Evolutionary conservation across 1,140 invertebrate species (phyloP).

Genomic region (Charaxes varanes): DNA sequence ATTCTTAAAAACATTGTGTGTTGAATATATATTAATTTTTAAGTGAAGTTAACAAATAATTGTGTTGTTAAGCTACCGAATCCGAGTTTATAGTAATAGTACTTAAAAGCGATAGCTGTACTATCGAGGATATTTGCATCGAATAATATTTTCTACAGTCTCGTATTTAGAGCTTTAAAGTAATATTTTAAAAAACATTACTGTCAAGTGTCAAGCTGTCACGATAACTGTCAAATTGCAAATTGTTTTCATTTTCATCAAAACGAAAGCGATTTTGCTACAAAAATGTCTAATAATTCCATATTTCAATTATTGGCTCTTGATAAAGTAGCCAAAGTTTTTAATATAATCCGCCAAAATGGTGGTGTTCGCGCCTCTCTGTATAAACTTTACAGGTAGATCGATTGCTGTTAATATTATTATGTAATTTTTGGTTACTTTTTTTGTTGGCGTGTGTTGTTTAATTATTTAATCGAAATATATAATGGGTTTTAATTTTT

Average conservation of each 20-base stretch:
- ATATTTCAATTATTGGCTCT: conserved; percentile 75
- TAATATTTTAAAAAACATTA: background rate
- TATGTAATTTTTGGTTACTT: conserved; percentile 48
- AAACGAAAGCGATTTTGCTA: conserved; percentile 12
- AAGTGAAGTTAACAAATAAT: no score
- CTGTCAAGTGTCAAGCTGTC: conserved; percentile 11
- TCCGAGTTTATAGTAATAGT: no score
- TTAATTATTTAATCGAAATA: background rate
- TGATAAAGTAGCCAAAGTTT: conserved; percentile 81
- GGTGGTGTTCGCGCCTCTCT: conserved; percentile 84
- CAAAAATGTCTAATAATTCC: conserved; percentile 35
- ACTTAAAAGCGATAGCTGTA: no score
- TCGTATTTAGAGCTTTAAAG: no score
- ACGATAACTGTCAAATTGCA: conserved; percentile 11
- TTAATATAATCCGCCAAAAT: conserved; percentile 82
- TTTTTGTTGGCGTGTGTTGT: background rate
- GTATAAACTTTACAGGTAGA: conserved; percentile 86
- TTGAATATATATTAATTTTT: no score
- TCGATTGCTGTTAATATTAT: conserved; percentile 46
- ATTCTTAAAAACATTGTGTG: no score
- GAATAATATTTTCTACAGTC: no score
- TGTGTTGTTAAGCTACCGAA: no score
- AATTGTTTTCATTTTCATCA: conserved; percentile 5
- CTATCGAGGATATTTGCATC: no score
- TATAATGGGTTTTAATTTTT: no score